phyloP scores from a whole-genome alignment of 2,888 invertebrate genomes.

The Hartigia nigra region DNA sequence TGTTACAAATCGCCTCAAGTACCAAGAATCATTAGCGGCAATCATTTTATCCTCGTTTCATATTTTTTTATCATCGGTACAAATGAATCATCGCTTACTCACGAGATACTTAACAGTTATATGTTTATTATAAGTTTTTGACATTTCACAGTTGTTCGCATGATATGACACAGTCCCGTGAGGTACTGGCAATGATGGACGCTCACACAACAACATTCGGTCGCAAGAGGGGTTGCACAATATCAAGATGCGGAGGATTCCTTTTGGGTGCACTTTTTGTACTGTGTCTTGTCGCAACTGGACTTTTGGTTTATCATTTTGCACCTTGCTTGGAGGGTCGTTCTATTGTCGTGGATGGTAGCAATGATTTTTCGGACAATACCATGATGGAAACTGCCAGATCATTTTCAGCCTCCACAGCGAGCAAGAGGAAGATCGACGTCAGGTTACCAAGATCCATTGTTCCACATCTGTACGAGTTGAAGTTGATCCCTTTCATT shows the following conservation, averaged over 20 bases:
- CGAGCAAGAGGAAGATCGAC: conserved; percentile 66
- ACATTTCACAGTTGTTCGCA: conserved; percentile 25
- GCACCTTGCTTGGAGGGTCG: conserved; percentile 74
- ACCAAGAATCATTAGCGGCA: background rate
- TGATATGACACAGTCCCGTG: conserved; percentile 65
- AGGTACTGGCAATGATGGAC: conserved; percentile 72
- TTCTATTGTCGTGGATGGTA: conserved; percentile 37
- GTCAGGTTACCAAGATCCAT: conserved; percentile 78
- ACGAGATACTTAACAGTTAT: background rate
- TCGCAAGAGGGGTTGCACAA: conserved; percentile 73
- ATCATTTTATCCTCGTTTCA: background rate
- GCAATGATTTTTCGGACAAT: conserved; percentile 30
- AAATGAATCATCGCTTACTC: background rate
- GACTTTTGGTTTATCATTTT: conserved; percentile 81
- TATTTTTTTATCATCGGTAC: background rate
- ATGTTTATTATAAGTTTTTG: background rate
- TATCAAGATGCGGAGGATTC: conserved; percentile 75
- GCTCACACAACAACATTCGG: conserved; percentile 74
- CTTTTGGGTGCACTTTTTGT: conserved; percentile 74
- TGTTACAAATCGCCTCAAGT: background rate
- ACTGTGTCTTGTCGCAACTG: conserved; percentile 76
- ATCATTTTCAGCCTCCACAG: conserved; percentile 28
- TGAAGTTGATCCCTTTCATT: conserved; percentile 79
- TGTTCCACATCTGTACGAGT: conserved; percentile 76
- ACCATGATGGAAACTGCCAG: conserved; percentile 27